These are phyloP conservation scores for Oligia latruncula DNA, from an alignment of 2,888 invertebrate genomes.

Conservation along the genomic window DNA sequence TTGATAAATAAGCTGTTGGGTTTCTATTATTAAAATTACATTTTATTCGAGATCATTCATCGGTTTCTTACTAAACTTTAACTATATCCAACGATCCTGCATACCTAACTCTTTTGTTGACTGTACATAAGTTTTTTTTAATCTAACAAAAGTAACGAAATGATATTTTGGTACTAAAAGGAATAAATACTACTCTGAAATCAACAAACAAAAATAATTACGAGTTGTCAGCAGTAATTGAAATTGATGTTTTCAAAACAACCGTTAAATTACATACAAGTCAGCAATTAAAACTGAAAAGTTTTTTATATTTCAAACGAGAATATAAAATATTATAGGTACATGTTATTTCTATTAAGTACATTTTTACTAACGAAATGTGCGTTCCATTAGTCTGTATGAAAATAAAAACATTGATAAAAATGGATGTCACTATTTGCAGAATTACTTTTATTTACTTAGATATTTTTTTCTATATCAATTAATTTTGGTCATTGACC, in stretches of 20 bases:
- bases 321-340: constrained; percentile 6
- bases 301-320: constrained; percentile 1
- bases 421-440: constrained; percentile 19
- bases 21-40: too few relatives aligned
- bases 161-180: neutral
- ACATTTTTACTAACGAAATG: constrained; percentile 2
- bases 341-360: constrained; percentile 3
- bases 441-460: neutral
- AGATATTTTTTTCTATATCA: neutral
- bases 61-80: too few relatives aligned
- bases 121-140: too few relatives aligned
- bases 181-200: constrained; percentile 5
- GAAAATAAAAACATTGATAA: constrained; percentile 11
- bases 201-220: constrained; percentile 11
- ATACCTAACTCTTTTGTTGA: too few relatives aligned
- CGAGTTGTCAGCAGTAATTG: constrained; percentile 13
- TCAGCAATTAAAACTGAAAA: constrained; percentile 12
- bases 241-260: constrained; percentile 38
- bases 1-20: too few relatives aligned
- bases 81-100: too few relatives aligned
- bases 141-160: neutral
- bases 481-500: neutral
- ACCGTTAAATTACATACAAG: neutral
- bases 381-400: constrained; percentile 19
- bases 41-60: too few relatives aligned